Evolutionary conservation across 2,797 vertebrate species (phyloP), one percentile per base, ranked within the genome.

Genomic region (Australoheros facetus): DNA sequence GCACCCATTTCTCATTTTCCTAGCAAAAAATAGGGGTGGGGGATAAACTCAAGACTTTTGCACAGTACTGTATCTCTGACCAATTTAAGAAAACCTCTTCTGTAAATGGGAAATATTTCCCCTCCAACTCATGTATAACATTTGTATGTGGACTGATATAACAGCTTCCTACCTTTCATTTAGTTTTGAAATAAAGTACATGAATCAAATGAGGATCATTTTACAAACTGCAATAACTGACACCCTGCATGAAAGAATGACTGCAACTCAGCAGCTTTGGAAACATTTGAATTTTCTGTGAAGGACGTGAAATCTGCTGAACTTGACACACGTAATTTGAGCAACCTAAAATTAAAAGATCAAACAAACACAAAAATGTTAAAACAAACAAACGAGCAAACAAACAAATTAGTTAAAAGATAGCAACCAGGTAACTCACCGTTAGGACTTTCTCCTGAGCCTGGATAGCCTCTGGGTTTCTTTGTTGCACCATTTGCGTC

Each of bases 381-480:
- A 37, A 62, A 39, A 62, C 17, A 51, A 62, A 62, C 19, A 21
- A 37, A 60, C 7, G 3, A 28, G 37, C n/a, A 23, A 28, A 66
- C 7, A 37, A 54, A 14, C 1, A 4, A 73, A 23, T 54, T 30
- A 1, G 21, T 57, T 23, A 80, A 4, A 3, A 39, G 56, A 26
- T 23, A 16, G 56, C 58, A 8, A 45, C 42, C 62, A 66, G 42
- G 42, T 66, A 66, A 89, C 95, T 78, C 53, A 99, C 98, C 94
- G 82, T 82, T 19, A 99, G 92, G 51, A 98, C 81, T 58, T 96
- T 97, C 82, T 97, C 96, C 80, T 95, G 95, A 4, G 86, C 87
- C 84, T 58, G 84, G 7, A 97, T 79, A 0, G 92, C 95, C 78
- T 95, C 93, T 0, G 90, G 84, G 23, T 96, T 82, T 57, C 83